Evolutionary conservation across 2,797 vertebrate species (phyloP).

Genomic region (Helostoma temminkii): DNA sequence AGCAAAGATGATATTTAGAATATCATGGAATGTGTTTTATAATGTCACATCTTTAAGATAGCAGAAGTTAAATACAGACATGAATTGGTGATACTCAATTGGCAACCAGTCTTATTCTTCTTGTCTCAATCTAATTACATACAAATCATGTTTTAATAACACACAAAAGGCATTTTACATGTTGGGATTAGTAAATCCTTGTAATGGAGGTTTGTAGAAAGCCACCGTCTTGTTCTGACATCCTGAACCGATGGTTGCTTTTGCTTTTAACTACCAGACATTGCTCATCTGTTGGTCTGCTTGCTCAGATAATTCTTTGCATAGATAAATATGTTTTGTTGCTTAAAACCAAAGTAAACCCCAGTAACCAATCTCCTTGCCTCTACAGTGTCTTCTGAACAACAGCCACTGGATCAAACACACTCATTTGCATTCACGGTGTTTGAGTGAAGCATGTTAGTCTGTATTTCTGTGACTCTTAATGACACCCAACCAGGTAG

Average conservation of each 20-base stretch:
- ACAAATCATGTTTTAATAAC: constrained; percentile 61
- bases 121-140: constrained; percentile 52
- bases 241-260: constrained; percentile 45
- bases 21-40: constrained; percentile 13
- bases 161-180: constrained; percentile 67
- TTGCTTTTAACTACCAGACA: constrained; percentile 54
- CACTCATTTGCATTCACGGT: constrained; percentile 71
- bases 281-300: constrained; percentile 62
- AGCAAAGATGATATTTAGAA: not conserved
- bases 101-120: constrained; percentile 37
- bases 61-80: constrained; percentile 8
- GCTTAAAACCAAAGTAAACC: no score
- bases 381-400: constrained; percentile 58
- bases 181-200: constrained; percentile 73
- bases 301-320: constrained; percentile 65
- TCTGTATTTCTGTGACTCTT: constrained; percentile 22
- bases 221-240: constrained; percentile 59
- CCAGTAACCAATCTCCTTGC: constrained; percentile 58
- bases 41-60: not conserved
- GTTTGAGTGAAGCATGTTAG: constrained; percentile 36
- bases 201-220: constrained; percentile 69
- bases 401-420: constrained; percentile 71
- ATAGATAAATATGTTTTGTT: constrained; percentile 58
- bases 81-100: constrained; percentile 11
- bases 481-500: constrained; percentile 41